Percentiles rank a stretch among this genome's conserved stretches.
phyloP scores from a whole-genome alignment of 2,888 invertebrate species.

The Diplazon laetatorius region DNA sequence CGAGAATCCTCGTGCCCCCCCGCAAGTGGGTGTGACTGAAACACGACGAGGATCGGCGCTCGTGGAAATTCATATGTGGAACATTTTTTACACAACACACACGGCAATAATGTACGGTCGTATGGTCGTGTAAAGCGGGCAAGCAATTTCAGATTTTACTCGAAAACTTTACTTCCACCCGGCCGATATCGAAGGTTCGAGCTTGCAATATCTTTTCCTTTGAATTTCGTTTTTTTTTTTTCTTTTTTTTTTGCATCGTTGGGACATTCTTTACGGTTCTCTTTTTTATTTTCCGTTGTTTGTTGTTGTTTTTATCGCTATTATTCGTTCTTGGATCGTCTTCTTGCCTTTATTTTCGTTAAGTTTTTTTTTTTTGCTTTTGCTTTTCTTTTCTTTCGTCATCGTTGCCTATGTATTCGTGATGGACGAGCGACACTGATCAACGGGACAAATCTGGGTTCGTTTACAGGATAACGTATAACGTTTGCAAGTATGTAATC shows the following conservation, averaged over 20 bases:
- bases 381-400: conserved; percentile 21
- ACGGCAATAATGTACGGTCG: conserved; percentile 46
- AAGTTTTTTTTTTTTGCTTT: conserved; percentile 5
- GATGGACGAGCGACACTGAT: conserved; percentile 62
- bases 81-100: conserved; percentile 41
- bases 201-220: conserved; percentile 46
- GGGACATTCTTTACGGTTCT: conserved; percentile 23
- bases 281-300: conserved; percentile 13
- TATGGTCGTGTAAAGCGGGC: conserved; percentile 61
- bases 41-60: conserved; percentile 33
- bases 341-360: not conserved
- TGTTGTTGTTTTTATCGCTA: conserved; percentile 3
- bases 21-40: not conserved
- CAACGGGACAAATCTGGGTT: conserved; percentile 66
- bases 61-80: conserved; percentile 35
- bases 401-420: conserved; percentile 11
- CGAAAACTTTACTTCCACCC: conserved; percentile 68
- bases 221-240: not conserved
- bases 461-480: conserved; percentile 26
- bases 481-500: conserved; percentile 2
- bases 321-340: not conserved
- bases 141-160: conserved; percentile 67
- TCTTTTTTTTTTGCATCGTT: conserved; percentile 13
- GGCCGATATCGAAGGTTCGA: conserved; percentile 62
- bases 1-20: conserved; percentile 31